Evolutionary conservation across 1,140 invertebrate genomes (phyloP).

Genomic region (Drosophila tsacasi): DNA sequence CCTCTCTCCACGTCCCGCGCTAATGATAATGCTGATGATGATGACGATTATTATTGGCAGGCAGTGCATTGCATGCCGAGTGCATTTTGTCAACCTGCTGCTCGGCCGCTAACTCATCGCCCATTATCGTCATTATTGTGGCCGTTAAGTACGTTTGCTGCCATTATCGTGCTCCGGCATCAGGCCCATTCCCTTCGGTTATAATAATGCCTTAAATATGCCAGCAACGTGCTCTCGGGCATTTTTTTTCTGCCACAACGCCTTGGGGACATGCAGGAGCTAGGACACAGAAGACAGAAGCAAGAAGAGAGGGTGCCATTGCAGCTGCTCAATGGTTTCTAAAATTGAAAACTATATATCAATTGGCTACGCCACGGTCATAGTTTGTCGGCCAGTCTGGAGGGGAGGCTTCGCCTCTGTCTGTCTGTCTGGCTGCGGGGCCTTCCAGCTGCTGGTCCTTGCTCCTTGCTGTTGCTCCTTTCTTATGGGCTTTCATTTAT

Average conservation of each 20-base stretch:
- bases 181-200: conserved; percentile 2
- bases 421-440: conserved; percentile 22
- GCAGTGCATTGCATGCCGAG: conserved; percentile 56
- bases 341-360: conserved; percentile 85
- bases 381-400: conserved; percentile 38
- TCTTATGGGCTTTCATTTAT: conserved; percentile 85
- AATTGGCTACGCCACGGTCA: conserved; percentile 73
- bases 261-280: conserved; percentile 5
- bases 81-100: conserved; percentile 79
- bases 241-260: conserved; percentile 22
- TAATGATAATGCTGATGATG: conserved; percentile 51
- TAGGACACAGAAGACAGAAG: neutral
- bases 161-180: conserved; percentile 53
- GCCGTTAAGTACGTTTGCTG: conserved; percentile 75
- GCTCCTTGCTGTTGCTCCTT: conserved; percentile 34
- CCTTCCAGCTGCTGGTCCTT: conserved; percentile 23
- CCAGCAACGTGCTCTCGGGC: conserved; percentile 30
- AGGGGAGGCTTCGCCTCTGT: conserved; percentile 36
- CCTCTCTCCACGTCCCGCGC: neutral
- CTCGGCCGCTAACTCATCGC: conserved; percentile 51
- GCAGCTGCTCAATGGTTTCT: conserved; percentile 79
- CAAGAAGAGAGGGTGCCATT: neutral
- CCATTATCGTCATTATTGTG: conserved; percentile 83
- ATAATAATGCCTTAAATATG: conserved; percentile 78
- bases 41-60: conserved; percentile 73